Evolutionary conservation across 2,888 invertebrate species (phyloP).

Genomic region (Colletes collaris): DNA sequence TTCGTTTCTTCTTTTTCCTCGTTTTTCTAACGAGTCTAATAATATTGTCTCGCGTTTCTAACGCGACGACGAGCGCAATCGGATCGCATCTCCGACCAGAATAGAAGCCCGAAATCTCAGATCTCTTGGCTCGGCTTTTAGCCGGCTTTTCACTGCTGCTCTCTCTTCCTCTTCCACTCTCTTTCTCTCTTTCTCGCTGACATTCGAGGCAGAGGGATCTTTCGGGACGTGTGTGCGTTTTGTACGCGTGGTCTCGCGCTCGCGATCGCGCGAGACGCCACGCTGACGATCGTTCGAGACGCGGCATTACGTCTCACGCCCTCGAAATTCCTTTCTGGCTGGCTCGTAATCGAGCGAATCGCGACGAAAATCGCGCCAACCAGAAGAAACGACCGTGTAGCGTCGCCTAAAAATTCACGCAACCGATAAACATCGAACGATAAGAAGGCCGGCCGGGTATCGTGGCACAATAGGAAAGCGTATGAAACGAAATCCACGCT

Average conservation of each 20-base stretch:
- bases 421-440: too few species aligned
- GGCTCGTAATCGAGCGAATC: conserved; percentile 8
- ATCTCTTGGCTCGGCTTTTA: conserved; percentile 74
- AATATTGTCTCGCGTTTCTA: conserved; percentile 78
- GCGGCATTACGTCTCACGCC: conserved; percentile 33
- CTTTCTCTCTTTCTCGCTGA: conserved; percentile 12
- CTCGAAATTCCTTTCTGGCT: conserved; percentile 39
- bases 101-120: conserved; percentile 77
- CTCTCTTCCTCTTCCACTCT: conserved; percentile 14
- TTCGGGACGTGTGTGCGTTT: neutral
- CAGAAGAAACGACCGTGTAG: too few species aligned
- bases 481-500: neutral
- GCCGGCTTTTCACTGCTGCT: conserved; percentile 47
- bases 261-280: conserved; percentile 26
- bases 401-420: too few species aligned
- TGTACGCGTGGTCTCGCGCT: conserved; percentile 10
- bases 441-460: too few species aligned
- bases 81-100: conserved; percentile 76
- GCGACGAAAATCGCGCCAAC: conserved; percentile 4
- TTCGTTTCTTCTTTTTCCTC: conserved; percentile 12
- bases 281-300: conserved; percentile 34
- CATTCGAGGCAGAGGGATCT: neutral
- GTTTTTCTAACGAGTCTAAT: conserved; percentile 73
- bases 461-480: neutral
- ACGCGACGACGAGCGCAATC: conserved; percentile 76